phyloP scores from a whole-genome alignment of 2,888 invertebrate genomes.

The Liodrosophila aerea region DNA sequence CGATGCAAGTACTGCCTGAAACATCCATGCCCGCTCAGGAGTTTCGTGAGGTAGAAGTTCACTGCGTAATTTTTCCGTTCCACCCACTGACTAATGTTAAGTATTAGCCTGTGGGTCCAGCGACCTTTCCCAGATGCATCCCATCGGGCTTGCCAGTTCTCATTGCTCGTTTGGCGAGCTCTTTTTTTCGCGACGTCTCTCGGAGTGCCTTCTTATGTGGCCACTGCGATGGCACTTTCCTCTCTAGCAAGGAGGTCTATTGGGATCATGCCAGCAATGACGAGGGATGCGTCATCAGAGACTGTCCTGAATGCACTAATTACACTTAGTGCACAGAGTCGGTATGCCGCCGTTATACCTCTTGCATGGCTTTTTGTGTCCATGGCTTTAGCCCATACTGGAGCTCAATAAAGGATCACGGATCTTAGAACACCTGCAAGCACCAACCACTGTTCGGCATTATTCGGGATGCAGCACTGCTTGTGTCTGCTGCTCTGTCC shows the following conservation, averaged over 20 bases:
- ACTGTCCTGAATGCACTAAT: not conserved
- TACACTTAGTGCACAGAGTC: not conserved
- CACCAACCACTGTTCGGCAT: not conserved
- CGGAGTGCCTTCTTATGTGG: no score
- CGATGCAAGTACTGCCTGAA: no score
- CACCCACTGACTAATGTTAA: no score
- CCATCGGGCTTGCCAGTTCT: no score
- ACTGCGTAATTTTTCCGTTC: no score
- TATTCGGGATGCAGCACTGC: not conserved
- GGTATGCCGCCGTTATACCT: not conserved
- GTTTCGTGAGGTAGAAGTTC: no score
- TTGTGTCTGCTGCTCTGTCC: not conserved
- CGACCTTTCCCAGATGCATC: no score
- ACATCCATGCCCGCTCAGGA: no score
- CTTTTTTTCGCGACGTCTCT: no score
- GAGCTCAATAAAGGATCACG: not conserved
- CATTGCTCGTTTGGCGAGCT: no score
- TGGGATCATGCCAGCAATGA: not conserved
- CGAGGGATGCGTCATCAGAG: not conserved
- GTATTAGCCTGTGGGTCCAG: no score
- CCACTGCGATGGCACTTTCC: no score
- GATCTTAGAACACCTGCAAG: not conserved
- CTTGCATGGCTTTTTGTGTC: not conserved
- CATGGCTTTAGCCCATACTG: not conserved
- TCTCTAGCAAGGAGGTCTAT: not conserved